Evolutionary conservation across 2,113 vertebrate genomes (phyloP).

Genomic region (Oenanthe melanoleuca): DNA sequence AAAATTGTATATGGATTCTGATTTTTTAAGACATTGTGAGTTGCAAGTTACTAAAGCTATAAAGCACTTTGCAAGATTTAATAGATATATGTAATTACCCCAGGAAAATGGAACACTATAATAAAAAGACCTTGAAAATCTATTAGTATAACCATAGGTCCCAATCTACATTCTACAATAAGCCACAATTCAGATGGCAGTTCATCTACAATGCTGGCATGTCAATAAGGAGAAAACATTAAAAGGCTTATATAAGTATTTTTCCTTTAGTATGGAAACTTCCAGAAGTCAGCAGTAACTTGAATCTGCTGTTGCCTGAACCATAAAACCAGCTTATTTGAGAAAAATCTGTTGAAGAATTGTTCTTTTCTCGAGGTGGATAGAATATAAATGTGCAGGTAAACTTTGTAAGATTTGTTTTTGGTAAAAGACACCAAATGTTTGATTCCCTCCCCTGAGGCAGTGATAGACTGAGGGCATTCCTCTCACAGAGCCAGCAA

Average conservation of each 20-base stretch:
- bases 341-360: not conserved
- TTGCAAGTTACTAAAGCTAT: not conserved
- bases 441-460: not conserved
- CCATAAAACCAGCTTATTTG: not conserved
- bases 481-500: not conserved
- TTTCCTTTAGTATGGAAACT: not conserved
- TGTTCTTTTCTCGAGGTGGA: not conserved
- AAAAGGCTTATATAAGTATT: not conserved
- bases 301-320: not conserved
- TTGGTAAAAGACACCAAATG: not conserved
- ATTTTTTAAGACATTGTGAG: not conserved
- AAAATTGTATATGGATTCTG: not conserved
- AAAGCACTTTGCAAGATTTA: not conserved
- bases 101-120: not conserved
- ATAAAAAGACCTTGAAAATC: not conserved
- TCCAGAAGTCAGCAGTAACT: not conserved
- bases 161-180: not conserved
- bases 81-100: not conserved
- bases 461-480: not conserved
- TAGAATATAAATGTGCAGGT: not conserved
- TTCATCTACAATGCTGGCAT: not conserved
- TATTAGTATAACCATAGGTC: not conserved
- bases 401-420: not conserved
- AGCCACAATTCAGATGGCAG: not conserved
- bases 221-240: not conserved